These are phyloP conservation scores for Vidua macroura DNA, from an alignment of 2,113 vertebrate species.

Conservation along the genomic window DNA sequence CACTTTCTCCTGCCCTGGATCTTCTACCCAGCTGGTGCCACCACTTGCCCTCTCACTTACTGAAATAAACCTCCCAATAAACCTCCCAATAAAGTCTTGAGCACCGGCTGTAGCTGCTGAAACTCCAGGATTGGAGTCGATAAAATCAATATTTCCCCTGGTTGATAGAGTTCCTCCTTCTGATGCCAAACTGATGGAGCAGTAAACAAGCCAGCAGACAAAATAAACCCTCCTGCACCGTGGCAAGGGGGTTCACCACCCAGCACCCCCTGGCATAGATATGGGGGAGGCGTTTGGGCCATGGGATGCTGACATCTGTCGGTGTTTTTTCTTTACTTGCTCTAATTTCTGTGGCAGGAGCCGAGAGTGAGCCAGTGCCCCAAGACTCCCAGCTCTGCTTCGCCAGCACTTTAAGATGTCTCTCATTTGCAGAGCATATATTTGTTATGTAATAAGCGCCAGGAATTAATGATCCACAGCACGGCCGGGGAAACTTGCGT, in stretches of 20 bases:
- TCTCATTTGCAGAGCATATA: constrained; percentile 71
- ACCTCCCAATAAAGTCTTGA: constrained; percentile 11
- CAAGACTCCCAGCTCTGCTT: constrained; percentile 20
- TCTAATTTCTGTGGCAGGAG: constrained; percentile 6
- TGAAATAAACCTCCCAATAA: constrained; percentile 50
- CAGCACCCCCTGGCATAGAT: fast-evolving
- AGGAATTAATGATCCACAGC: constrained; percentile 72
- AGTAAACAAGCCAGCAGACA: background rate
- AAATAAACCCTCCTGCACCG: background rate
- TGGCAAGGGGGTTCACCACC: background rate
- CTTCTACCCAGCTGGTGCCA: background rate
- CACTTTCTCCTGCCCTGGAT: background rate
- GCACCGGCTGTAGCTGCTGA: constrained; percentile 6
- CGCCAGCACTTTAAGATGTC: background rate
- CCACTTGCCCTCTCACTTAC: background rate
- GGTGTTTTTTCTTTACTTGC: background rate
- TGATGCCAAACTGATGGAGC: background rate
- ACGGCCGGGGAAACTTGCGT: constrained; percentile 55
- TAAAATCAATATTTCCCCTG: constrained; percentile 55
- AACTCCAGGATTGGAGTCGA: constrained; percentile 31
- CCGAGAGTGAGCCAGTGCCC: background rate
- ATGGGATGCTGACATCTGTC: background rate
- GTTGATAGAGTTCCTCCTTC: constrained; percentile 56
- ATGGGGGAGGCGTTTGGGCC: fast-evolving
- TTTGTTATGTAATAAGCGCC: constrained; percentile 70